phyloP scores from a whole-genome alignment of 2,113 vertebrate species.

The Dolichotis patagonum region DNA sequence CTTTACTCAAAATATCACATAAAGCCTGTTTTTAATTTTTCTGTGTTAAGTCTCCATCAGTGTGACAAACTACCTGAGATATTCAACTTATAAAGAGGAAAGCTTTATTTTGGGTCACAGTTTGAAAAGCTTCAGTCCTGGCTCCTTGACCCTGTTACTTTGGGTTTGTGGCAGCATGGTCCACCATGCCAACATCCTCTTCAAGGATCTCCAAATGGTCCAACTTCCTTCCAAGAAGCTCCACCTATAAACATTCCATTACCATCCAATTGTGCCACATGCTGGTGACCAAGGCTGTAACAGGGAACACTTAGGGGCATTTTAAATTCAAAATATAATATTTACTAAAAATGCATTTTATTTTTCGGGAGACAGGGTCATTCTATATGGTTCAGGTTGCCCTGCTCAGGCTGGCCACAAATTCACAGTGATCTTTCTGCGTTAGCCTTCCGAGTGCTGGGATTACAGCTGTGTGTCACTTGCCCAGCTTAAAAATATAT shows the following conservation, averaged over 20 bases:
- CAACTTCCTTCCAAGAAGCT: background rate
- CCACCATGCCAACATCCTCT: background rate
- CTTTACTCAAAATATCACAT: background rate
- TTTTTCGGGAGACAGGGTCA: background rate
- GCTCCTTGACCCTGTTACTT: background rate
- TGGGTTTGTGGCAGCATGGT: background rate
- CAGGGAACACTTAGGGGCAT: background rate
- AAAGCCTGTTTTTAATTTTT: background rate
- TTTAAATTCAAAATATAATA: background rate
- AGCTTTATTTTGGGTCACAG: background rate
- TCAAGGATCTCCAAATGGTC: background rate
- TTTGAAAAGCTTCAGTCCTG: background rate
- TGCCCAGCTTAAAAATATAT: background rate
- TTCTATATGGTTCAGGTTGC: background rate
- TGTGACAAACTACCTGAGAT: background rate
- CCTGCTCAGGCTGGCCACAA: too few species aligned
- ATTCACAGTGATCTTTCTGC: background rate
- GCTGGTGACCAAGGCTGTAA: background rate
- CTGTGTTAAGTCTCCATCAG: background rate
- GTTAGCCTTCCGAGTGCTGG: background rate
- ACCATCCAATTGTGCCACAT: background rate
- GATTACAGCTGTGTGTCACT: background rate
- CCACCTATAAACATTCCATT: background rate
- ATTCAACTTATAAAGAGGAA: background rate
- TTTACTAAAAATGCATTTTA: background rate